Conservation (phyloP, 1,140 invertebrate genomes). For the Pseudachorutes palmiensis region DNA sequence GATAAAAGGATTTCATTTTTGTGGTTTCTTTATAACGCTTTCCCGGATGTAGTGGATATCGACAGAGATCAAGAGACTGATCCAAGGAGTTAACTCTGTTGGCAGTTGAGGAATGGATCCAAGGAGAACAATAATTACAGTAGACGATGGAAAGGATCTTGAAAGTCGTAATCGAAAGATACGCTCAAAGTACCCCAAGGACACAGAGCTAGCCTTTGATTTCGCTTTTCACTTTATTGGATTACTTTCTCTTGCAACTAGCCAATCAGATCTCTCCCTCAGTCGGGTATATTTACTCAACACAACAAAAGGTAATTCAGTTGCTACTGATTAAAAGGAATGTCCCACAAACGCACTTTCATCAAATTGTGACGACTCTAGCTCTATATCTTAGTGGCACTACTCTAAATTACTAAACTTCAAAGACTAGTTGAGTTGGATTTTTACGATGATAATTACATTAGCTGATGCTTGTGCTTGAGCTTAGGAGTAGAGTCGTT, state of each 20-base stretch:
- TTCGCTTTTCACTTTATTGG: neutral
- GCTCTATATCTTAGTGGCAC: too few relatives aligned
- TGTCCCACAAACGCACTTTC: too few relatives aligned
- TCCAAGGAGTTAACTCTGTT: neutral
- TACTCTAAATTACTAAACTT: too few relatives aligned
- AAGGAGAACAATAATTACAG: neutral
- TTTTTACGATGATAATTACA: too few relatives aligned
- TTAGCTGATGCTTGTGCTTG: too few relatives aligned
- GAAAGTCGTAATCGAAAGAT: neutral
- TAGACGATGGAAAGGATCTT: neutral
- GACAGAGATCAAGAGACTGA: neutral
- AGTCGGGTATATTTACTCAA: neutral
- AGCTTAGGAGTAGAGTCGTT: too few relatives aligned
- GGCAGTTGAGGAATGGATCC: neutral
- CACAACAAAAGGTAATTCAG: slow-evolving; percentile 2
- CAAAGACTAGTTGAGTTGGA: too few relatives aligned
- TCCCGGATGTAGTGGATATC: too few relatives aligned
- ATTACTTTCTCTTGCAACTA: neutral
- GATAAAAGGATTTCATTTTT: neutral
- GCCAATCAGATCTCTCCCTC: neutral
- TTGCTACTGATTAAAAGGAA: too few relatives aligned
- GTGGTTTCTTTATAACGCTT: too few relatives aligned
- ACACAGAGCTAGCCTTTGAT: neutral
- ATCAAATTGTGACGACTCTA: too few relatives aligned
- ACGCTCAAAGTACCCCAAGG: too few relatives aligned